Evolutionary conservation across 2,888 invertebrate species (phyloP).

Genomic region (Noctua pronuba): DNA sequence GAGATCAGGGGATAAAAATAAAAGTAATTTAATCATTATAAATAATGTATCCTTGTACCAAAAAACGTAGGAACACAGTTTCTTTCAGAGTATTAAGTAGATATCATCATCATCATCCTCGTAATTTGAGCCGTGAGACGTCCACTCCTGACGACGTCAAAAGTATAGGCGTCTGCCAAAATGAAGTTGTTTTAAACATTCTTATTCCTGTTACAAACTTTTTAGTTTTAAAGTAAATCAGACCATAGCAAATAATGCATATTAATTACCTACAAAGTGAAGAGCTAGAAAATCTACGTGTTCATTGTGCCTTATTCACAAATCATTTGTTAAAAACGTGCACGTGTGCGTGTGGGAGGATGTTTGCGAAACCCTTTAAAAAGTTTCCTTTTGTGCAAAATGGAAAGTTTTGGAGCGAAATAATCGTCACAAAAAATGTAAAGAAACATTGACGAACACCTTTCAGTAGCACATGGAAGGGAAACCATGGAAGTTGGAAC

Average conservation of each 20-base stretch:
- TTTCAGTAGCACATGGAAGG: constrained; percentile 75
- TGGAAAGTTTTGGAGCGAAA: constrained; percentile 85
- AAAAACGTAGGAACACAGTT: not conserved
- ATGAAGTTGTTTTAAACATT: not conserved
- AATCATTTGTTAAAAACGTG: constrained; percentile 33
- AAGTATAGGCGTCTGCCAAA: too few species aligned
- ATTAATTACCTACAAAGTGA: not conserved
- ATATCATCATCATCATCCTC: not conserved
- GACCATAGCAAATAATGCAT: not conserved
- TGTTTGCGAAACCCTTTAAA: constrained; percentile 86
- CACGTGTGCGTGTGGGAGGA: constrained; percentile 82
- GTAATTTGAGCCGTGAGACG: not conserved
- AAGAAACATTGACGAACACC: constrained; percentile 75
- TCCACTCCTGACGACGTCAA: too few species aligned
- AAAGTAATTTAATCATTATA: constrained; percentile 25
- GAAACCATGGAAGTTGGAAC: constrained; percentile 69
- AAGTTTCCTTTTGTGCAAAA: constrained; percentile 81
- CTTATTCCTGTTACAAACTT: not conserved
- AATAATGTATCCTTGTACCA: not conserved
- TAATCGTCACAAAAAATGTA: constrained; percentile 81
- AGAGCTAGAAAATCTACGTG: not conserved
- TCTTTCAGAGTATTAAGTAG: not conserved
- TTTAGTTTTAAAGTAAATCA: not conserved
- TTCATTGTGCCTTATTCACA: not conserved
- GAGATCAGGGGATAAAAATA: constrained; percentile 56